Evolutionary conservation across 2,797 vertebrate species (phyloP).

Genomic region (Tinamus major): DNA sequence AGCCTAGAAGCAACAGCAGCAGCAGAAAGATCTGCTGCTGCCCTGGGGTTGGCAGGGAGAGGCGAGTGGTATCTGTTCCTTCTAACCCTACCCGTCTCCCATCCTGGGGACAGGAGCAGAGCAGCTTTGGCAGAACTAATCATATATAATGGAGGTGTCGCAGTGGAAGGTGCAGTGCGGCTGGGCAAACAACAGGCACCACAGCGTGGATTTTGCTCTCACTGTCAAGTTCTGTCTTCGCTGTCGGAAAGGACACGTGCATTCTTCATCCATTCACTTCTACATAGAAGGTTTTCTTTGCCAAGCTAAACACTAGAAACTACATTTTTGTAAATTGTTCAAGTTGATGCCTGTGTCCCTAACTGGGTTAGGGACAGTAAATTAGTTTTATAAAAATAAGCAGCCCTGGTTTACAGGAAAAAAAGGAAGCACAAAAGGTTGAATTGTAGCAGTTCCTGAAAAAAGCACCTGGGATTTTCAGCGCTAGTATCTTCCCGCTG

Average conservation of each 20-base stretch:
- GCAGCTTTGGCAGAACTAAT: neutral
- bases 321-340: neutral
- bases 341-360: neutral
- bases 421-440: neutral
- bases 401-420: neutral
- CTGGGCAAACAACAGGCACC: constrained; percentile 5
- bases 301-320: neutral
- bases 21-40: constrained; percentile 11
- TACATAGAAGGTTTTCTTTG: neutral
- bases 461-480: neutral
- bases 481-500: neutral
- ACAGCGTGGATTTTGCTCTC: neutral
- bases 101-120: neutral
- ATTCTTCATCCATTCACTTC: neutral
- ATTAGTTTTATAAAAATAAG: constrained; percentile 1
- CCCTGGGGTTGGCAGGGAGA: neutral
- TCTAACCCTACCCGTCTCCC: neutral
- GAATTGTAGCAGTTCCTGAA: neutral
- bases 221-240: neutral
- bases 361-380: neutral
- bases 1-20: neutral
- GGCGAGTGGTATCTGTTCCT: neutral
- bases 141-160: constrained; percentile 3
- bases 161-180: neutral
- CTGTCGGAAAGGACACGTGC: neutral